Evolutionary conservation across 2,888 invertebrate genomes (phyloP).

Genomic region (Helicoverpa assulta): DNA sequence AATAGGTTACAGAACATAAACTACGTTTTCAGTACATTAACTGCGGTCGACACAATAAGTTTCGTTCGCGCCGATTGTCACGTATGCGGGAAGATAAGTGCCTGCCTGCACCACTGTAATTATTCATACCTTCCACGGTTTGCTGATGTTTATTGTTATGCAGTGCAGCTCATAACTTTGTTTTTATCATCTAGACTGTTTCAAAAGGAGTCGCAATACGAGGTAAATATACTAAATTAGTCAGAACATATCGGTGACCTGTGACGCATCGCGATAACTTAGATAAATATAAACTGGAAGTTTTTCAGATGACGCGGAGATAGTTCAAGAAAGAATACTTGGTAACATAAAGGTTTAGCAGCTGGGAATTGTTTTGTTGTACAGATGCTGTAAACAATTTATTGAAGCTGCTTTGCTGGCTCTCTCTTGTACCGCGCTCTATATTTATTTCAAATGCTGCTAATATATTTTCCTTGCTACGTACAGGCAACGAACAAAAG

Average conservation of each 20-base stretch:
- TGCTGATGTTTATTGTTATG: constrained; percentile 16
- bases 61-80: constrained; percentile 40
- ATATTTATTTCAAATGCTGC: constrained; percentile 23
- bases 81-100: constrained; percentile 44
- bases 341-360: constrained; percentile 27
- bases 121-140: constrained; percentile 9
- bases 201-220: constrained; percentile 23
- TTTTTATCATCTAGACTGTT: constrained; percentile 29
- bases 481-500: constrained; percentile 11
- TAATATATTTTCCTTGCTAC: constrained; percentile 12
- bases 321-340: constrained; percentile 29
- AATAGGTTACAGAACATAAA: constrained; percentile 52
- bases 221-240: constrained; percentile 40
- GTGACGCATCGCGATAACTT: constrained; percentile 52
- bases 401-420: constrained; percentile 10
- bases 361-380: constrained; percentile 3
- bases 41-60: constrained; percentile 46
- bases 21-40: constrained; percentile 55
- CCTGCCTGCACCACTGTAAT: constrained; percentile 1
- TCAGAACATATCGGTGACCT: constrained; percentile 39
- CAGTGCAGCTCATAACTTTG: constrained; percentile 17
- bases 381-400: constrained; percentile 20
- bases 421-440: constrained; percentile 33
- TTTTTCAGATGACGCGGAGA: constrained; percentile 30
- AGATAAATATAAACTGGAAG: constrained; percentile 40